phyloP scores from a whole-genome alignment of 2,888 invertebrate genomes.

The Pilophorus perplexus region DNA sequence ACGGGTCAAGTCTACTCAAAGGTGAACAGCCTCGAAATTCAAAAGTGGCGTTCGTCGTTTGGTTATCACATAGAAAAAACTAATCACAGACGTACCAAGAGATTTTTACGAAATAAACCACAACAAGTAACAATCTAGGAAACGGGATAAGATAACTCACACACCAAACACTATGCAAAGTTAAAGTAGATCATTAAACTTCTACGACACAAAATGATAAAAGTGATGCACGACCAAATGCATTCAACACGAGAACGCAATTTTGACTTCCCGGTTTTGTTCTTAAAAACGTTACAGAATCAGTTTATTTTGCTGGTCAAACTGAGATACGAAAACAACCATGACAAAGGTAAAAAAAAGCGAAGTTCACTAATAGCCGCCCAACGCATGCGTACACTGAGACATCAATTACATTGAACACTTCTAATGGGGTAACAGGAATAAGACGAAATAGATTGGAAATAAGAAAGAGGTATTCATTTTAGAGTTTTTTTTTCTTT shows the following conservation, averaged over 20 bases:
- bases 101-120: neutral
- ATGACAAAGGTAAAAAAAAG: conserved; percentile 44
- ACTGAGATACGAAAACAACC: conserved; percentile 39
- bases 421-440: conserved; percentile 29
- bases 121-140: conserved; percentile 33
- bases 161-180: conserved; percentile 46
- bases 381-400: conserved; percentile 46
- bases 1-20: too few species aligned
- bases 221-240: conserved; percentile 40
- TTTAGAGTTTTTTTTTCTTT: conserved; percentile 10
- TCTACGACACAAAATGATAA: conserved; percentile 43
- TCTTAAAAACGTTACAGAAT: neutral
- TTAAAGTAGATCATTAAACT: conserved; percentile 35
- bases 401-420: conserved; percentile 33
- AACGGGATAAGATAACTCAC: conserved; percentile 39
- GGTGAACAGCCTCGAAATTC: too few species aligned
- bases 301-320: conserved; percentile 4
- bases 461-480: neutral
- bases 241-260: conserved; percentile 33
- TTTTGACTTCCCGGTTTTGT: conserved; percentile 22
- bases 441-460: conserved; percentile 7
- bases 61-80: too few species aligned
- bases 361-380: conserved; percentile 43
- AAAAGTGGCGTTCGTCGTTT: too few species aligned
- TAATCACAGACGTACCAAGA: too few species aligned